Evolutionary conservation across 1,140 invertebrate species (phyloP), one percentile per base, ranked within the genome.

Genomic region (Colletes latitarsis): DNA sequence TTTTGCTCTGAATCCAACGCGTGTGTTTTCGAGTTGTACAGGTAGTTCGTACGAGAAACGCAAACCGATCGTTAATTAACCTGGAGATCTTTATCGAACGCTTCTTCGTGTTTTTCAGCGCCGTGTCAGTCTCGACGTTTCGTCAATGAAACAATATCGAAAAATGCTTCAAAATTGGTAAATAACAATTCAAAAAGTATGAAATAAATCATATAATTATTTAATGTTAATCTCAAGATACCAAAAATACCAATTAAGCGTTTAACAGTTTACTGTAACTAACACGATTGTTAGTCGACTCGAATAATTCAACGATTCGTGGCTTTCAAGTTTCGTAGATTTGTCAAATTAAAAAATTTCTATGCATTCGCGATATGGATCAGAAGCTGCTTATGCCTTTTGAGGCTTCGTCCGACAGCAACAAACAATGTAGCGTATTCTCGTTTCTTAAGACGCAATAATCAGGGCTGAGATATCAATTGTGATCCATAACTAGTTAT

Each of bases 1-100:
- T n/a, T 82, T 67, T 67, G 81, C 60, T 69, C 78, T 19, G 68
- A 52, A 64, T 71, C 14, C 62, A 21, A 55, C 74, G 75, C 41
- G 76, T 64, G 52, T 30, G 49, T 55, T 70, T 49, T 62, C 6
- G 9, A 1, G 4, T 60, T 53, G 21, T 19, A 21, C 15, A 41
- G 15, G 3, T n/a, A 3, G 19, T 43, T 58, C 19, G 53, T 17
- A 15, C 9, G 10, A n/a, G 49, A 49, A 76, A 41, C 43, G 5
- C 14, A 8, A 14, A 9, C 5, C 0, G 43, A 15, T 10, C 62
- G 52, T 77, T 82, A 75, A 80, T 80, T 80, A 67, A 73, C 53
- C n/a, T 43, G 49, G 17, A 39, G 46, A 78, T 63, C 14, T 14
- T 77, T 52, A 43, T 70, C 67, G 43, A 17, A 17, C 52, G 41